phyloP scores from a whole-genome alignment of 2,113 vertebrate species.

The Alligator mississippiensis region DNA sequence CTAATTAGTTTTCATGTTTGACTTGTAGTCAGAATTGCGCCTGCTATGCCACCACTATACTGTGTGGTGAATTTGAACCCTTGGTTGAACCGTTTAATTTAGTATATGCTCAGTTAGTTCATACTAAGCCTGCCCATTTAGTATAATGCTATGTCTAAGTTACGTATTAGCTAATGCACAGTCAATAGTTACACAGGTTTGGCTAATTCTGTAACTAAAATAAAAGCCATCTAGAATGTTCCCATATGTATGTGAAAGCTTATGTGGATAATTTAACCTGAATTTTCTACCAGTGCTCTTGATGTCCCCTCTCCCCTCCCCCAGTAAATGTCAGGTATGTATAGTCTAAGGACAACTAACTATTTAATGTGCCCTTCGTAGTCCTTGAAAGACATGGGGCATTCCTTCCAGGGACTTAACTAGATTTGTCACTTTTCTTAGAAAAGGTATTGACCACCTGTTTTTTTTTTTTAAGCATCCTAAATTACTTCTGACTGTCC shows the following conservation, averaged over 20 bases:
- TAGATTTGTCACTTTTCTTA: constrained; percentile 65
- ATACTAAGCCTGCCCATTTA: too few species aligned
- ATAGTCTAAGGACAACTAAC: constrained; percentile 72
- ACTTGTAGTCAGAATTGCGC: neutral
- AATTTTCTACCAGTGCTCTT: constrained; percentile 27
- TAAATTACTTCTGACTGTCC: constrained; percentile 66
- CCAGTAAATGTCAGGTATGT: constrained; percentile 27
- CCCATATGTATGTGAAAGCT: neutral
- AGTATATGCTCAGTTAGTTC: too few species aligned
- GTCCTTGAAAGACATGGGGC: constrained; percentile 61
- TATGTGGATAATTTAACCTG: neutral
- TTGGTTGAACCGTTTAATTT: neutral
- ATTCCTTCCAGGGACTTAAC: constrained; percentile 72
- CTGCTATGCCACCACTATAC: neutral
- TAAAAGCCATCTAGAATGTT: neutral
- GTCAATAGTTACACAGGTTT: neutral
- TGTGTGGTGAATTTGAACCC: neutral
- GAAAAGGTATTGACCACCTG: constrained; percentile 56
- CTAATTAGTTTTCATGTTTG: neutral
- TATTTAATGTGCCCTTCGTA: constrained; percentile 72
- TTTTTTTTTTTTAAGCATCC: constrained; percentile 63
- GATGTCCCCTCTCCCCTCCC: neutral
- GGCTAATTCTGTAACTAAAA: neutral
- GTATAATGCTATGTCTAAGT: too few species aligned
- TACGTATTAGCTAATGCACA: neutral